Evolutionary conservation across 2,113 vertebrate genomes (phyloP), one percentile per base, ranked within the genome.

Genomic region (Oriolus oriolus): DNA sequence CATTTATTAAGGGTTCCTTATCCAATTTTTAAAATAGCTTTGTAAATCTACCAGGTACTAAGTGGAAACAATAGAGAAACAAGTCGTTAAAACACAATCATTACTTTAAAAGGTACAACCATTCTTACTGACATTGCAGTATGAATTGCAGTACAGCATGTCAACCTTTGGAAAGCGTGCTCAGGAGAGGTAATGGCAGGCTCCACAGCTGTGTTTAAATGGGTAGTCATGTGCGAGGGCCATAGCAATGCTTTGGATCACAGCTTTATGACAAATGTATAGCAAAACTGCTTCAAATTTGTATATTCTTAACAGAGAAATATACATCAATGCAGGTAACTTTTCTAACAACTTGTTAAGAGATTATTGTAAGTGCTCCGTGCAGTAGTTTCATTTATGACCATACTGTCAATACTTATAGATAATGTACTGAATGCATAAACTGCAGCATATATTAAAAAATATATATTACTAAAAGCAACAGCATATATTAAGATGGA

Each of bases 1-100:
- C 16, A 45, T 60, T 65, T 79, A 76, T 68, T 87, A 66, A 88
- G 65, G 6, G 3, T 47, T 89, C 19, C 19, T 73, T 71, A 73
- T 52, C 54, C 41, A 47, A 60, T 80, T 69, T 91, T 77, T 50
- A 47, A 82, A 86, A 65, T 42, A 87, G 11, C 23, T 80, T 84
- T 35, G 33, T 75, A 84, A 82, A 83, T 54, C 47, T 80, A 63
- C 44, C 37, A 90, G 75, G 66, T 78, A 56, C 22, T 93, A 84
- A 87, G 19, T 80, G 37, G 56, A 92, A 94, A 93, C 16, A 76
- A 16, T 44, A 81, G 65, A 89, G 33, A 85, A 94, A 93, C 28
- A 89, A 76, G 80, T 56, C 15, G 66, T 63, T 92, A 81, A 81
- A 74, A 56, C 12, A 66, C 8, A 66, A 24, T 28, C 12, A 59